Conservation (phyloP, 2,113 vertebrate genomes). For the Istiophorus platypterus region DNA sequence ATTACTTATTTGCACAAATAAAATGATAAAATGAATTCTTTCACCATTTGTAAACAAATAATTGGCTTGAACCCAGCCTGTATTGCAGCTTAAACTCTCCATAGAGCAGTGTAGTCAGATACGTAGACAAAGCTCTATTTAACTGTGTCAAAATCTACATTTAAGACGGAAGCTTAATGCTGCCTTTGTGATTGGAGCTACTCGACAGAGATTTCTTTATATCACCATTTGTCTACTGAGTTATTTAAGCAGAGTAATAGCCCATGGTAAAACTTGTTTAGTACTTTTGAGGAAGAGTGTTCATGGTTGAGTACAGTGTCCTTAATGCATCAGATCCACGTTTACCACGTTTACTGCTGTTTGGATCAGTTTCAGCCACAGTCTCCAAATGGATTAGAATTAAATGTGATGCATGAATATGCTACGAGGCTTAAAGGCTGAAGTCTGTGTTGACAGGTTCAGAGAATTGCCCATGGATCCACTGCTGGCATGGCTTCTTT, state of each 20-base stretch:
- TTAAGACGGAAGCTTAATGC: too few relatives aligned
- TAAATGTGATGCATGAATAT: neutral
- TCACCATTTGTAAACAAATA: neutral
- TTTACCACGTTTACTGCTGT: neutral
- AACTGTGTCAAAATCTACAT: neutral
- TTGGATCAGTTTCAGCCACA: neutral
- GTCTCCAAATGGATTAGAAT: neutral
- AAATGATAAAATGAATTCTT: neutral
- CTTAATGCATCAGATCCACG: neutral
- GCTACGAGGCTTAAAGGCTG: neutral
- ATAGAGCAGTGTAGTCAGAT: neutral
- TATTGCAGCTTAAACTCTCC: neutral
- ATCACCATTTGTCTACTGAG: neutral
- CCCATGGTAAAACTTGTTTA: neutral
- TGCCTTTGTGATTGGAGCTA: neutral
- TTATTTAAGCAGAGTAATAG: neutral
- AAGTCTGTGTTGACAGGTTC: slow-evolving; percentile 12
- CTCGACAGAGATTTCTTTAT: too few relatives aligned
- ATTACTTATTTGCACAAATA: neutral
- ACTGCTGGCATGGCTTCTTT: slow-evolving; percentile 74
- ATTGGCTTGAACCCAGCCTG: neutral
- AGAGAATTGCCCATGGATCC: slow-evolving; percentile 15
- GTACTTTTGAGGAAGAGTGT: neutral
- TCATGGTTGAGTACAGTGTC: neutral
- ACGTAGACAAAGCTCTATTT: neutral